phyloP scores from a whole-genome alignment of 2,888 invertebrate genomes.

The Polylopha cassiicola region DNA sequence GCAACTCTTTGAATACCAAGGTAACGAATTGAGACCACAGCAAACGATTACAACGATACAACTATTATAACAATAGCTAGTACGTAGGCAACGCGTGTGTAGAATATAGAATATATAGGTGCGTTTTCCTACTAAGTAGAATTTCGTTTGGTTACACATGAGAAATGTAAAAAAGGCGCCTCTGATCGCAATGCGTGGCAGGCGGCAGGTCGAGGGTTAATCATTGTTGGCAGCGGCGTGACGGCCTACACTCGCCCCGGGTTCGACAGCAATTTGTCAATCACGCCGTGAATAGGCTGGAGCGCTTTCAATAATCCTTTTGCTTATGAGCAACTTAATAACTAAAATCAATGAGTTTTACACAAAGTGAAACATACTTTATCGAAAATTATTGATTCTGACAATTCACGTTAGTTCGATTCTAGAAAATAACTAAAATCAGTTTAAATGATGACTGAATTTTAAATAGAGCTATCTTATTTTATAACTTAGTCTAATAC shows the following conservation, averaged over 20 bases:
- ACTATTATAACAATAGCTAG: too few species aligned
- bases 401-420: too few species aligned
- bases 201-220: slow-evolving; percentile 37
- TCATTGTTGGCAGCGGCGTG: slow-evolving; percentile 49
- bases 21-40: slow-evolving; percentile 7
- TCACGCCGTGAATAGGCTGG: slow-evolving; percentile 55
- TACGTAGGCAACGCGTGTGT: slow-evolving; percentile 1
- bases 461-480: too few species aligned
- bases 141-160: slow-evolving; percentile 18
- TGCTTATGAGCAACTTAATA: slow-evolving; percentile 20
- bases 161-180: slow-evolving; percentile 19
- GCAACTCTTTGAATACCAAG: slow-evolving; percentile 14
- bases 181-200: slow-evolving; percentile 3
- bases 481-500: too few species aligned
- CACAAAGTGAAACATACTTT: slow-evolving; percentile 33
- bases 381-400: too few species aligned
- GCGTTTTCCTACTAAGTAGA: slow-evolving; percentile 12
- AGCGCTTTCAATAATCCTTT: slow-evolving; percentile 53
- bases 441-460: too few species aligned
- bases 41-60: slow-evolving; percentile 2
- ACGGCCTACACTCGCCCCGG: slow-evolving; percentile 44
- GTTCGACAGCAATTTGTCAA: slow-evolving; percentile 68
- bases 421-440: too few species aligned
- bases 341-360: slow-evolving; percentile 39
- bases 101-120: slow-evolving; percentile 12